Percentiles rank a stretch among this genome's conserved stretches.
Conservation (phyloP, 2,888 invertebrate species). For the Axea sp. region DNA sequence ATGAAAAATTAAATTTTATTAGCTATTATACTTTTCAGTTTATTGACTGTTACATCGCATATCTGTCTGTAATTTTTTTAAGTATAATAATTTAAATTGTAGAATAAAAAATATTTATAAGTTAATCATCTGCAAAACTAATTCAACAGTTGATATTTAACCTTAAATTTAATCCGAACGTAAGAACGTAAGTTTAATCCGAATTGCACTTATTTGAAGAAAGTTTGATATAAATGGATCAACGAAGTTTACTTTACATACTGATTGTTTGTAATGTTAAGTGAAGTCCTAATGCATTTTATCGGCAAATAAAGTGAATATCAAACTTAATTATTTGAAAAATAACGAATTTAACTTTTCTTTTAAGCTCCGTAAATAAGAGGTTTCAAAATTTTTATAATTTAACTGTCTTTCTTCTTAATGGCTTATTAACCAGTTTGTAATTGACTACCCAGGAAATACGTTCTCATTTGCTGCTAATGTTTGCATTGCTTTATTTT, state of each 20-base stretch:
- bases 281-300: constrained; percentile 33
- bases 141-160: constrained; percentile 11
- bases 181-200: constrained; percentile 30
- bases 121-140: constrained; percentile 38
- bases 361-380: constrained; percentile 1
- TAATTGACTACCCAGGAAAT: no score
- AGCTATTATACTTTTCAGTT: no score
- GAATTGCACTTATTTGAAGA: constrained; percentile 10
- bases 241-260: constrained; percentile 36
- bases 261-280: constrained; percentile 47
- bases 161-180: constrained; percentile 19
- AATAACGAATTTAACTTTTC: constrained; percentile 26
- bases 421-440: no score
- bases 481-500: background rate
- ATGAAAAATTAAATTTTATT: no score
- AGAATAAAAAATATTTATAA: no score
- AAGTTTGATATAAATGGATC: constrained; percentile 39
- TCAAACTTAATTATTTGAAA: constrained; percentile 27
- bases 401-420: no score
- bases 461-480: no score
- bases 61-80: no score
- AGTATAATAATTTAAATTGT: no score
- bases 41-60: no score
- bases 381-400: no score
- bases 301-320: constrained; percentile 23